These are phyloP conservation scores for Argyrosomus regius DNA, from an alignment of 2,797 vertebrate species.

Conservation along the genomic window DNA sequence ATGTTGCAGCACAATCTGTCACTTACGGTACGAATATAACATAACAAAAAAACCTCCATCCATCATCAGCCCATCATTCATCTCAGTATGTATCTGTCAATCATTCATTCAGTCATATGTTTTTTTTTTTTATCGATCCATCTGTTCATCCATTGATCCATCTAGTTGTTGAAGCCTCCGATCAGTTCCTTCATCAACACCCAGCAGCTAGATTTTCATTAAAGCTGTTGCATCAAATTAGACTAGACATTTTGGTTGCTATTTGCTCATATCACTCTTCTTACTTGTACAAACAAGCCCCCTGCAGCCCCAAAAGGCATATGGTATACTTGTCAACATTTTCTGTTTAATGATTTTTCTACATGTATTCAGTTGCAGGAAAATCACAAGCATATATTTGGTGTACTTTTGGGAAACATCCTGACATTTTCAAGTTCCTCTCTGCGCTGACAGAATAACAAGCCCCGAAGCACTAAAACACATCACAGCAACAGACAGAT, in stretches of 20 bases:
- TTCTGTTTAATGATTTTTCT: conserved; percentile 47
- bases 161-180: not conserved
- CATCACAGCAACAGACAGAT: conserved; percentile 20
- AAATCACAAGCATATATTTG: conserved; percentile 45
- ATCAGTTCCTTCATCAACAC: not conserved
- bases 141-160: conserved; percentile 21
- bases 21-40: conserved; percentile 8
- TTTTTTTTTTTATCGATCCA: conserved; percentile 19
- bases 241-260: conserved; percentile 14
- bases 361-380: not conserved
- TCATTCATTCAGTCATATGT: conserved; percentile 29
- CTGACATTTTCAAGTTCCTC: conserved; percentile 60
- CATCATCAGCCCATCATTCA: conserved; percentile 25
- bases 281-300: conserved; percentile 21
- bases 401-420: conserved; percentile 43
- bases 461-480: conserved; percentile 46
- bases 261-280: conserved; percentile 15
- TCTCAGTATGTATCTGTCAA: conserved; percentile 2
- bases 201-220: conserved; percentile 16
- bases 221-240: conserved; percentile 34
- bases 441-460: conserved; percentile 56
- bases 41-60: conserved; percentile 19
- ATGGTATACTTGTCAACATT: conserved; percentile 34
- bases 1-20: conserved; percentile 32
- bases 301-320: conserved; percentile 25